These are phyloP conservation scores for Apotomis betuletana DNA, from an alignment of 2,888 invertebrate genomes.

Conservation along the genomic window DNA sequence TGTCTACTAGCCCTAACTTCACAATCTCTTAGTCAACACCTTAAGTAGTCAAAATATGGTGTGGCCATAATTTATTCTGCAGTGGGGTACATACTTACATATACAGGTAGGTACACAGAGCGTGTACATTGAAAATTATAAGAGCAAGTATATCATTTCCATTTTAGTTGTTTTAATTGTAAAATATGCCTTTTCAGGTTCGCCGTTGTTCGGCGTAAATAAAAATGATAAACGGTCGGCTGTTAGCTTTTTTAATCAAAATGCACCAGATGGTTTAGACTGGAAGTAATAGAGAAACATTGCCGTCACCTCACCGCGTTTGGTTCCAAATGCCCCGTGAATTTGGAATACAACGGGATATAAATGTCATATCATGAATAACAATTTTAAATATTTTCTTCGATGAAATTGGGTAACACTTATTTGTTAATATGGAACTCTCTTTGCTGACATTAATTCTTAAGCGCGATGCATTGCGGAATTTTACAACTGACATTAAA, in stretches of 20 bases:
- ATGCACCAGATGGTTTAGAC: slow-evolving; percentile 32
- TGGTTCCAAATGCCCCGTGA: background rate
- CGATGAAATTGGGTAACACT: too few relatives aligned
- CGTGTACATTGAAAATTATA: slow-evolving; percentile 15
- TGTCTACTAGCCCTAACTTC: too few relatives aligned
- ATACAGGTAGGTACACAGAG: too few relatives aligned
- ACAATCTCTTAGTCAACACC: too few relatives aligned
- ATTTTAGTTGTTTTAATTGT: slow-evolving; percentile 30
- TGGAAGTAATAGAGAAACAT: slow-evolving; percentile 30
- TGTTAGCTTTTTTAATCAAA: slow-evolving; percentile 38
- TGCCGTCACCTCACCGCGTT: slow-evolving; percentile 5
- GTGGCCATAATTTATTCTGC: background rate
- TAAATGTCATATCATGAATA: background rate
- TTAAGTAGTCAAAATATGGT: background rate
- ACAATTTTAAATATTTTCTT: too few relatives aligned
- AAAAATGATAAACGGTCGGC: slow-evolving; percentile 33
- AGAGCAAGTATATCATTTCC: slow-evolving; percentile 10
- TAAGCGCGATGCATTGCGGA: too few relatives aligned
- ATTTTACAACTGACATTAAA: too few relatives aligned
- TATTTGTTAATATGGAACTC: too few relatives aligned
- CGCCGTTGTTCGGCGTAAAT: slow-evolving; percentile 15
- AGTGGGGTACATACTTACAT: too few relatives aligned
- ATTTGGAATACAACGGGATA: background rate
- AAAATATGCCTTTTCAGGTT: slow-evolving; percentile 20
- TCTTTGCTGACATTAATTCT: too few relatives aligned